Conservation (phyloP, 1,140 invertebrate species). For the Myzus persicae region DNA sequence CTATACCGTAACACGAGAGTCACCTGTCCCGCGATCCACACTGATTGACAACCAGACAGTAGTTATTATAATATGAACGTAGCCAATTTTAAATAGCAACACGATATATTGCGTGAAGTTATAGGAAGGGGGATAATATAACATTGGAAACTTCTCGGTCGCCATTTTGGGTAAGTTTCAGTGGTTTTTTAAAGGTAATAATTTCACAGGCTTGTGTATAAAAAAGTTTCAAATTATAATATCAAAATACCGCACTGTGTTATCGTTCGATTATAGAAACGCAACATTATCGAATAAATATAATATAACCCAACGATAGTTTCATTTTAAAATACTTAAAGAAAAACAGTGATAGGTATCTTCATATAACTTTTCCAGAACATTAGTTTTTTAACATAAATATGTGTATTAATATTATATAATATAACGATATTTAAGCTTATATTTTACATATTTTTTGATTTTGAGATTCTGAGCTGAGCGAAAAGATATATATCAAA, state of each 20-base stretch:
- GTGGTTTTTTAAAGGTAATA: not conserved
- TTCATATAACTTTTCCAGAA: not conserved
- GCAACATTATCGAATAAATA: not conserved
- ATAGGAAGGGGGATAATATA: not conserved
- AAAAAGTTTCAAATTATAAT: not conserved
- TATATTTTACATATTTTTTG: not conserved
- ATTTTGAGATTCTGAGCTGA: no score
- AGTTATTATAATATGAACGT: constrained; percentile 17
- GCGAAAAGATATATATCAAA: no score
- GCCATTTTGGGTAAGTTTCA: not conserved
- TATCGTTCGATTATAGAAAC: not conserved
- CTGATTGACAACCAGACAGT: constrained; percentile 54
- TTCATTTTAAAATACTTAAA: not conserved
- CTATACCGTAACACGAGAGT: not conserved
- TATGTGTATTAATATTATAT: no score
- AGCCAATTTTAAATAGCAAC: constrained; percentile 42
- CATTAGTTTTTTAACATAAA: not conserved
- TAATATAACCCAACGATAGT: not conserved
- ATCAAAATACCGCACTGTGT: not conserved
- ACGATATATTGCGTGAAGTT: constrained; percentile 56
- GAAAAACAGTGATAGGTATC: not conserved
- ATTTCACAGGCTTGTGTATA: not conserved
- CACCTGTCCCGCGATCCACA: constrained; percentile 31
- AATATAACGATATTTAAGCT: no score
- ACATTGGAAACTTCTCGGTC: constrained; percentile 6